These are phyloP conservation scores for Cerastoderma edule DNA, from an alignment of 2,888 invertebrate genomes.

Conservation along the genomic window DNA sequence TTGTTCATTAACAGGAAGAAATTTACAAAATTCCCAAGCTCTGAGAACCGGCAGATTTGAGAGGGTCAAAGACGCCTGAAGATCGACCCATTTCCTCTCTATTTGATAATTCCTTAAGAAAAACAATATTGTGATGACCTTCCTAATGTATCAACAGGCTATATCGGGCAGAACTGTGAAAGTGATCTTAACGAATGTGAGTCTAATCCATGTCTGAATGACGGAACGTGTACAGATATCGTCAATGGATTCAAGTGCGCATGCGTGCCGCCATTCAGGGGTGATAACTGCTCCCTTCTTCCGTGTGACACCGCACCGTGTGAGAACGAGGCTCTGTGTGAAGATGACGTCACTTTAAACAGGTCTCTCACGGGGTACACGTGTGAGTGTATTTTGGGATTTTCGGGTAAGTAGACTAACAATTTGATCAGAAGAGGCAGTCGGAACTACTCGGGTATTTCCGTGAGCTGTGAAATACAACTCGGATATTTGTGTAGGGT, in stretches of 20 bases:
- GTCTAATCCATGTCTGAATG: conserved; percentile 33
- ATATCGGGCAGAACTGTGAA: conserved; percentile 42
- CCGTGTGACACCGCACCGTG: conserved; percentile 52
- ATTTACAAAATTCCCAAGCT: no score
- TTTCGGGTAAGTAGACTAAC: conserved; percentile 27
- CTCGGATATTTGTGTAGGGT: no score
- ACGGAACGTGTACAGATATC: conserved; percentile 42
- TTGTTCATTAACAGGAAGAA: no score
- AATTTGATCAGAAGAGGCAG: no score
- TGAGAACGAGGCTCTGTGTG: conserved; percentile 40
- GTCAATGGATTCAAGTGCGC: conserved; percentile 36
- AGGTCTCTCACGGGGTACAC: conserved; percentile 37
- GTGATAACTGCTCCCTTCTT: conserved; percentile 41
- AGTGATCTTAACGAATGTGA: conserved; percentile 45
- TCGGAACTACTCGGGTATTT: no score
- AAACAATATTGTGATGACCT: no score
- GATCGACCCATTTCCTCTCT: no score
- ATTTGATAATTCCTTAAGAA: no score
- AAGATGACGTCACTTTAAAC: conserved; percentile 36
- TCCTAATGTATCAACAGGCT: conserved; percentile 26
- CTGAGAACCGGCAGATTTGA: no score
- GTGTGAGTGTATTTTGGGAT: conserved; percentile 44
- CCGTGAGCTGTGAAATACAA: no score
- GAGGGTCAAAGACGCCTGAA: no score
- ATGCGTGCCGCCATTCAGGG: conserved; percentile 35